phyloP scores from a whole-genome alignment of 2,113 vertebrate species.

The Sebastes fasciatus region DNA sequence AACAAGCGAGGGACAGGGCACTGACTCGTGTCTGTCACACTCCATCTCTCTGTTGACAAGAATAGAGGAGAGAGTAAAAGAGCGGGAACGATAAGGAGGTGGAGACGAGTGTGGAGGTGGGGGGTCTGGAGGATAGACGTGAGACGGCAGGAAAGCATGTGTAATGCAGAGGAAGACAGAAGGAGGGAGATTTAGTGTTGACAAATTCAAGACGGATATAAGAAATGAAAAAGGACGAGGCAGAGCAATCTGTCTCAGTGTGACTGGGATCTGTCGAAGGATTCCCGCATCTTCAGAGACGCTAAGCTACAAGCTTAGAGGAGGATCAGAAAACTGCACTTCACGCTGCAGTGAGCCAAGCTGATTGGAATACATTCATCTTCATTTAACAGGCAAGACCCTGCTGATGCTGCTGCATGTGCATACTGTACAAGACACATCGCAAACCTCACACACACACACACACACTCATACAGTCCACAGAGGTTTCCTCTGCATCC shows the following conservation, averaged over 20 bases:
- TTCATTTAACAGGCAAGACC: slow-evolving; percentile 74
- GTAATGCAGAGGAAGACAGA: slow-evolving; percentile 30
- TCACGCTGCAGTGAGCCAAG: slow-evolving; percentile 64
- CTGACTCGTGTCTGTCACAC: slow-evolving; percentile 20
- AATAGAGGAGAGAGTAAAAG: not conserved
- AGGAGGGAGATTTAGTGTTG: slow-evolving; percentile 20
- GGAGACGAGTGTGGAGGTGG: not conserved
- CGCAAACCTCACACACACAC: not conserved
- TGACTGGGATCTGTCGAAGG: slow-evolving; percentile 27
- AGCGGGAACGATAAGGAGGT: not conserved
- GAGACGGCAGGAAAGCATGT: slow-evolving; percentile 15
- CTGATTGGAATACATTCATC: slow-evolving; percentile 77
- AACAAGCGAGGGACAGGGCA: slow-evolving; percentile 1
- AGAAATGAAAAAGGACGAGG: slow-evolving; percentile 9
- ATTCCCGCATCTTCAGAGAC: slow-evolving; percentile 54
- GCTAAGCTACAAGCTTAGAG: slow-evolving; percentile 43
- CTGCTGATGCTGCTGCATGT: slow-evolving; percentile 42
- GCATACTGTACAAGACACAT: slow-evolving; percentile 12
- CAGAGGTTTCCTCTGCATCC: not conserved
- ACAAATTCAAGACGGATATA: slow-evolving; percentile 37
- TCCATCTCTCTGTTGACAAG: slow-evolving; percentile 27
- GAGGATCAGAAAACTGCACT: slow-evolving; percentile 60
- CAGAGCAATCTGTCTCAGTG: slow-evolving; percentile 6
- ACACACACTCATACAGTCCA: not conserved
- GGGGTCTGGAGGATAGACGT: not conserved